Evolutionary conservation across 2,113 vertebrate genomes (phyloP).

Genomic region (Stigmatopora argus): DNA sequence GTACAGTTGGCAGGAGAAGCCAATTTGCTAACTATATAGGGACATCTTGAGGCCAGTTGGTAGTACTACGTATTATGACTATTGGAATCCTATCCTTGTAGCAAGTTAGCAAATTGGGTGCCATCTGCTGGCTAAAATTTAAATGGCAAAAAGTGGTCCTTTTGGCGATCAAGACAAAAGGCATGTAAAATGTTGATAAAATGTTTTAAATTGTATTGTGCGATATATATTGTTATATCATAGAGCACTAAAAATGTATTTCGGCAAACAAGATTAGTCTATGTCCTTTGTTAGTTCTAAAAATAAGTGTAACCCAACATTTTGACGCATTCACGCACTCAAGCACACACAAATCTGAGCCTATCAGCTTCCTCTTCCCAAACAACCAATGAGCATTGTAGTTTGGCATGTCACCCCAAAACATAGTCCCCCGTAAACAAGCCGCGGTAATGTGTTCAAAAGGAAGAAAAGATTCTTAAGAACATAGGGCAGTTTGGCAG

Average conservation of each 20-base stretch:
- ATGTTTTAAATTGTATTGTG: too few species aligned
- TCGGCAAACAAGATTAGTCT: background rate
- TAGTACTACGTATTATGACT: too few species aligned
- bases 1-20: too few species aligned
- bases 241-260: background rate
- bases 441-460: background rate
- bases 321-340: background rate
- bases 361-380: conserved; percentile 41
- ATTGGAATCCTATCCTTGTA: too few species aligned
- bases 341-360: conserved; percentile 27
- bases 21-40: too few species aligned
- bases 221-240: too few species aligned
- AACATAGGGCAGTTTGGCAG: conserved; percentile 70
- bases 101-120: too few species aligned
- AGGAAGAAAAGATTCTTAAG: conserved; percentile 40
- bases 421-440: conserved; percentile 9
- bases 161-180: too few species aligned
- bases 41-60: too few species aligned
- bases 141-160: too few species aligned
- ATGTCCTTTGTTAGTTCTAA: background rate
- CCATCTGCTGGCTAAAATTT: too few species aligned
- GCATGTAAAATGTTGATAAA: too few species aligned
- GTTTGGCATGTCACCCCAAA: conserved; percentile 38
- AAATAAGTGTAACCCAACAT: background rate
- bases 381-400: conserved; percentile 3